Evolutionary conservation across 2,797 vertebrate genomes (phyloP), one percentile per base, ranked within the genome.

Genomic region (Capromys pilorides): DNA sequence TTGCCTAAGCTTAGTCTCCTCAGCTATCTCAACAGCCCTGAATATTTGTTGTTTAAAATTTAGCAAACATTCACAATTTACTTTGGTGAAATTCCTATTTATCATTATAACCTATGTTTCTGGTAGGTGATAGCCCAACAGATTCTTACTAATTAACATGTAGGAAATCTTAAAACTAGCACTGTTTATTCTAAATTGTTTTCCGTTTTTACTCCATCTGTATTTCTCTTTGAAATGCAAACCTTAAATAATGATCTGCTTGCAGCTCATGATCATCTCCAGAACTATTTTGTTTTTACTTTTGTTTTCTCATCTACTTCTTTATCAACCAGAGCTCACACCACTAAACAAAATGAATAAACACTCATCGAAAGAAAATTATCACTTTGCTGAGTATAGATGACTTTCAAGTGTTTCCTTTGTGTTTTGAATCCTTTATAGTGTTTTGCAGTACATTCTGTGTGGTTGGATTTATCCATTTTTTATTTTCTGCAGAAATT

Each of bases 401-500:
- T n/a, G 14, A 51, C 51, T 81, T 81, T 2, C 59, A 87, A 67
- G 6, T 36, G 73, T 75, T 86, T 86, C 9, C 7, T 78, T 39
- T 78, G 19, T 59, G 59, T 73, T 91, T 75, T 83, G 59, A 86
- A 33, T 82, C 64, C 5, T 33, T 84, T 54, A 36, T 26, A 45
- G 36, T 77, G 9, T 3, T 51, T 51, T 61, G 12, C 19, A 36
- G 22, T 49, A 41, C 0, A 12, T 83, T 83, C 67, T 14, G 22
- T 67, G 11, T 83, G 26, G 5, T 66, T 67, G 39, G 91, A 78
- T 75, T 51, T n/a, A 59, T 39, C 5, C 36, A 86, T 54, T 18
- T 75, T 75, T 66, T 84, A 67, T 84, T 77, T 88, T 57, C 62
- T 41, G 82, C n/a, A n/a, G n/a, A n/a, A n/a, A n/a, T n/a, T n/a